Conservation (phyloP, 2,888 invertebrate genomes). For the Dolichomitus sp. region DNA sequence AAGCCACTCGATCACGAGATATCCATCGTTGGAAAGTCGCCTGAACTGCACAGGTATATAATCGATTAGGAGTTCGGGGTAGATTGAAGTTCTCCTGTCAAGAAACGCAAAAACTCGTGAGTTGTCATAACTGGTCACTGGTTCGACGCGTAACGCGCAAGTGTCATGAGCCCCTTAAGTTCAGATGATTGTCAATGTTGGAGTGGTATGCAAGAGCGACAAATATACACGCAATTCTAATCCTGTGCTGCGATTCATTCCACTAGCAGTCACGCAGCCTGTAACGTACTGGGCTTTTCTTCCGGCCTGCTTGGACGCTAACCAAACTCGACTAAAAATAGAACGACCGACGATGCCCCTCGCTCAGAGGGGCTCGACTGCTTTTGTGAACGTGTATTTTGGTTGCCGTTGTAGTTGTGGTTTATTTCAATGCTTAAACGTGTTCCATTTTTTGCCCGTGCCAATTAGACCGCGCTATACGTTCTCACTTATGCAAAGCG, state of each 20-base stretch:
- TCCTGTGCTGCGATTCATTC: slow-evolving; percentile 5
- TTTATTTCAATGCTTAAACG: not conserved
- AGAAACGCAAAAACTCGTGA: not conserved
- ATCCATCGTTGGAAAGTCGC: not conserved
- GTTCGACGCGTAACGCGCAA: slow-evolving; percentile 2
- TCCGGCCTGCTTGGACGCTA: slow-evolving; percentile 35
- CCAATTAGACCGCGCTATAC: slow-evolving; percentile 8
- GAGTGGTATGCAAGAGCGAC: not conserved
- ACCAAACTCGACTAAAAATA: slow-evolving; percentile 59
- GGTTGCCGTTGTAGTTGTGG: too few species aligned
- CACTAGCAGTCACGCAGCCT: not conserved
- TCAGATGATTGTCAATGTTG: not conserved
- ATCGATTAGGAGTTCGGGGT: slow-evolving; percentile 15
- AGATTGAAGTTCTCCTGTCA: not conserved
- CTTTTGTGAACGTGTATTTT: not conserved
- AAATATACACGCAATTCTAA: slow-evolving; percentile 1
- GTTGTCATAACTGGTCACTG: not conserved
- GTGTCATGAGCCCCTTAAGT: slow-evolving; percentile 8
- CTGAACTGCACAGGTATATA: not conserved
- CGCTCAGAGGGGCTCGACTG: slow-evolving; percentile 20
- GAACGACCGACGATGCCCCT: slow-evolving; percentile 9
- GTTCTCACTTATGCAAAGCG: not conserved
- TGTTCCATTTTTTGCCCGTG: not conserved
- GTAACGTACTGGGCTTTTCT: slow-evolving; percentile 11
- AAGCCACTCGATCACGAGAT: slow-evolving; percentile 10